These are phyloP conservation scores for Tyrannus savana DNA, from an alignment of 2,113 vertebrate genomes.

Conservation along the genomic window DNA sequence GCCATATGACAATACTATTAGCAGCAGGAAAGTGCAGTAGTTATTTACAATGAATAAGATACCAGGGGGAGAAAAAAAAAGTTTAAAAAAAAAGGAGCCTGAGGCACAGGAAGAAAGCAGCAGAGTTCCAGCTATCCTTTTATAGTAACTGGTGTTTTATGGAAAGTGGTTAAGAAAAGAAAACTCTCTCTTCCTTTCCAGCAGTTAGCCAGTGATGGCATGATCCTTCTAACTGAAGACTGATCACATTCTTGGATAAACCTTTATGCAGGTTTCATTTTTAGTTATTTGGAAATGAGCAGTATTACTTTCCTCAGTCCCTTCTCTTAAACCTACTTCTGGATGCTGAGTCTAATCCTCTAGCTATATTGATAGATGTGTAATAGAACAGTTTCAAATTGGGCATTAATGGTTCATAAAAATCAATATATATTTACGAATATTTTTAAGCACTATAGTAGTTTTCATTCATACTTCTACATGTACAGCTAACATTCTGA, in stretches of 20 bases:
- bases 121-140: slow-evolving; percentile 30
- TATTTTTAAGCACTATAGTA: not conserved
- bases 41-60: not conserved
- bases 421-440: not conserved
- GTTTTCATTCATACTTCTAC: not conserved
- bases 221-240: not conserved
- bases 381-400: not conserved
- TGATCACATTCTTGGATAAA: not conserved
- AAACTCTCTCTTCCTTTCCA: slow-evolving; percentile 24
- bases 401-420: not conserved
- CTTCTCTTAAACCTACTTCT: not conserved
- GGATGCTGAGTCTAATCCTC: not conserved
- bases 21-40: not conserved
- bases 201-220: not conserved
- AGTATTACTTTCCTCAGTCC: not conserved
- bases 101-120: not conserved
- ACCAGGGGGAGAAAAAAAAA: not conserved
- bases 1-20: not conserved
- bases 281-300: not conserved
- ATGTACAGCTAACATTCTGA: not conserved
- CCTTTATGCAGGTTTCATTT: not conserved
- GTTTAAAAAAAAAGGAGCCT: slow-evolving; percentile 6
- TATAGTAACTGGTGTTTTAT: slow-evolving; percentile 51
- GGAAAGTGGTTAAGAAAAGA: slow-evolving; percentile 24
- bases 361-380: not conserved